Base-by-base conservation (phyloP, 2,113 vertebrate genomes). In the Python bivittatus region DNA sequence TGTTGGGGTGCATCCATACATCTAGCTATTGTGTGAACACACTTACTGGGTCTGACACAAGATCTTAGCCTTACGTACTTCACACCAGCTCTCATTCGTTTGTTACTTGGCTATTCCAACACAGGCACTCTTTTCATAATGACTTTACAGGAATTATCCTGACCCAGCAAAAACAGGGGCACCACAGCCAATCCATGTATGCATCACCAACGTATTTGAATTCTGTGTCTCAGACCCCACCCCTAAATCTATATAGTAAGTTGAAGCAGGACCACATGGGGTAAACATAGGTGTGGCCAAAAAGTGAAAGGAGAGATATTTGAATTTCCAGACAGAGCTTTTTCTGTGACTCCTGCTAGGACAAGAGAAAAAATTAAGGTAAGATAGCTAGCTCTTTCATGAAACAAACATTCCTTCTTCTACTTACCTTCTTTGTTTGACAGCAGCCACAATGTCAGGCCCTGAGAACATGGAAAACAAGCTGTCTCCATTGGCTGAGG, bases 391-490 rank as follows among this genome's bases (percentile, higher is more conserved):
- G 57, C 56, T n/a, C 15, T 52, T 57, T 20, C 33, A 29, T 15
- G 52, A 61, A 7, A 61, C 29, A 12, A 15, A 61, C 6, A 9
- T 33, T 52, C 27, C 1, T 17, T 1, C 33, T 38, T 4, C 91
- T 79, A 91, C 96, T 95, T 95, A 99, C 99, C 99, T 99, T 96
- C 99, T 98, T 94, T 99, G 99, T 95, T 99, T 99, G 86, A 99
- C 99, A 53, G 99, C 99, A 92, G 99, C 99, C 94, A 99, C 98
- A 0, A 99, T 98, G 96, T 99, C 99, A 85, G 99, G 99, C 92
- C 99, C 99, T 95, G 99, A 99, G 98, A 99, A 99, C 99, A 99
- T 99, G 97, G 99, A 99, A 97, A 99, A 99, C 94, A 99, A 97
- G 93, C 99, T 99, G 98, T 99, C 99, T 13, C 99, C 99, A 0